A percentile compares a stretch with the other conserved stretches of the same genome.
Evolutionary conservation across 2,113 vertebrate species (phyloP).

Genomic region (Penelope pileata): DNA sequence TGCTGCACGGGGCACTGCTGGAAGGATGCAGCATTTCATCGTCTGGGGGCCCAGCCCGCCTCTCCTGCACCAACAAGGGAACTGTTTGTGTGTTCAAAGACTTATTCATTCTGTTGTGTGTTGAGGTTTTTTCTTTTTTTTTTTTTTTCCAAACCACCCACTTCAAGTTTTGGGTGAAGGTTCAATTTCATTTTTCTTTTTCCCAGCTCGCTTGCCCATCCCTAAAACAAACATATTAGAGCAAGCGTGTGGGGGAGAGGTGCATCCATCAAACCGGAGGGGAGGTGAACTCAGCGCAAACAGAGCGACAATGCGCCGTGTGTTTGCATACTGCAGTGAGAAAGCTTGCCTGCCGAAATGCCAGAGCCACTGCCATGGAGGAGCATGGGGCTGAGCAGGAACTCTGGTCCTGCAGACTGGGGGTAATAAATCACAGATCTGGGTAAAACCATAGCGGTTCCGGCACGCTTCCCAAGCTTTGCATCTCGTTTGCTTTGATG

Average conservation of each 20-base stretch:
- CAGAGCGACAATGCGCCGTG: background rate
- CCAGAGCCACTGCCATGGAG: background rate
- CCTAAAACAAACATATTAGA: conserved; percentile 61
- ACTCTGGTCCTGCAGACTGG: background rate
- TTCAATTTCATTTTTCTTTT: conserved; percentile 66
- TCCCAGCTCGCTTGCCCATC: conserved; percentile 61
- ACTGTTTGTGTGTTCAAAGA: conserved; percentile 43
- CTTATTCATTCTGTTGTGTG: conserved; percentile 52
- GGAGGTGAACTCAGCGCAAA: background rate
- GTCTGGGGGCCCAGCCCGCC: conserved; percentile 32
- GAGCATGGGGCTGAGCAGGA: conserved; percentile 26
- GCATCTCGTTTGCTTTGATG: background rate
- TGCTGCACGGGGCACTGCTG: background rate
- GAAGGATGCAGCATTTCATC: conserved; percentile 3
- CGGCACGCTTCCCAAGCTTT: background rate
- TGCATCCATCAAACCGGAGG: conserved; percentile 34
- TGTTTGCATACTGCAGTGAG: conserved; percentile 48
- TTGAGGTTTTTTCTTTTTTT: background rate
- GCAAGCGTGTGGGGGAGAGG: conserved; percentile 26
- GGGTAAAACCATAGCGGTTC: background rate
- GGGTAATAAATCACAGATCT: conserved; percentile 17
- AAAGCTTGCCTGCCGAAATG: conserved; percentile 35
- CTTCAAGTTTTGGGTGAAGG: conserved; percentile 62
- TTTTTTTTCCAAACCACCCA: conserved; percentile 31
- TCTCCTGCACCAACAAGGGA: conserved; percentile 48